phyloP scores from a whole-genome alignment of 2,888 invertebrate species.

The Peribatodes rhomboidaria region DNA sequence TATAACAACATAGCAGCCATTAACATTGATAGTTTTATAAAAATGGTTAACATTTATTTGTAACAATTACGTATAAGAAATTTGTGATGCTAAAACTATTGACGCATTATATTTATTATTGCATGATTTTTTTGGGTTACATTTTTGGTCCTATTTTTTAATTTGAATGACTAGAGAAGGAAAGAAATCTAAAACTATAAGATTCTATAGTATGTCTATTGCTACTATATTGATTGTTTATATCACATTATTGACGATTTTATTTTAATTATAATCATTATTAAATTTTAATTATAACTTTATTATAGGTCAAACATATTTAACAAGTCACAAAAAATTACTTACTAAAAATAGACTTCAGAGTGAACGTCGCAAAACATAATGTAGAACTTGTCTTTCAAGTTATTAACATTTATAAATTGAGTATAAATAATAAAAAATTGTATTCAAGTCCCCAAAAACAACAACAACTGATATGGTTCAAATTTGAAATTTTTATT shows the following conservation, averaged over 20 bases:
- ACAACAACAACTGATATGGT: slow-evolving; percentile 50
- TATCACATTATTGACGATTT: slow-evolving; percentile 71
- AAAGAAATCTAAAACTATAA: slow-evolving; percentile 52
- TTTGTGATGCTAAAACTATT: slow-evolving; percentile 59
- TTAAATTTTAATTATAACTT: slow-evolving; percentile 5
- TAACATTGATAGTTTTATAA: slow-evolving; percentile 60
- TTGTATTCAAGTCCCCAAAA: slow-evolving; percentile 45
- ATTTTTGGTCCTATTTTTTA: slow-evolving; percentile 63
- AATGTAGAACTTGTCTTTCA: slow-evolving; percentile 25
- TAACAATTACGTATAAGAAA: slow-evolving; percentile 70
- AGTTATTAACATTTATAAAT: slow-evolving; percentile 35
- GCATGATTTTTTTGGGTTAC: slow-evolving; percentile 49
- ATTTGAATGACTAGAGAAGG: slow-evolving; percentile 48
- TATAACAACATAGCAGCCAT: slow-evolving; percentile 52
- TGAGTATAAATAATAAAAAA: slow-evolving; percentile 34
- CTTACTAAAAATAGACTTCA: background rate
- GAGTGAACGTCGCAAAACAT: slow-evolving; percentile 36
- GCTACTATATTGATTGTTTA: slow-evolving; percentile 57
- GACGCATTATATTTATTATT: slow-evolving; percentile 51
- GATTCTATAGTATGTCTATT: slow-evolving; percentile 55
- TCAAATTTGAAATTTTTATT: slow-evolving; percentile 49
- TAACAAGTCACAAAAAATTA: background rate
- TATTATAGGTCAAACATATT: background rate
- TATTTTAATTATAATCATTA: slow-evolving; percentile 2
- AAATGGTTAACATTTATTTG: slow-evolving; percentile 64